These are phyloP conservation scores for Passerculus sandwichensis DNA, from an alignment of 2,797 vertebrate species.

Conservation along the genomic window DNA sequence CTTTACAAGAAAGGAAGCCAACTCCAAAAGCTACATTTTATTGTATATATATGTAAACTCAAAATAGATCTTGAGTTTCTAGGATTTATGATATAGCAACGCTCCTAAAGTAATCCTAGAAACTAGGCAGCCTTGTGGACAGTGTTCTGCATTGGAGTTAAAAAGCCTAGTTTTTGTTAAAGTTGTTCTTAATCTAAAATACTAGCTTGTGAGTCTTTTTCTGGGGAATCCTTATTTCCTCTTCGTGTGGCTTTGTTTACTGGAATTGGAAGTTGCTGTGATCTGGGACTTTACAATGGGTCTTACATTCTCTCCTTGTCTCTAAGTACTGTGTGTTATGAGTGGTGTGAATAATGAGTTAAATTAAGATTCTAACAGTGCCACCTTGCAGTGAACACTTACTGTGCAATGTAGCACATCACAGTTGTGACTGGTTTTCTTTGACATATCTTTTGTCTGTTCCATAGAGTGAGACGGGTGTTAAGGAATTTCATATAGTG, in stretches of 20 bases:
- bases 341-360: not conserved
- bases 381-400: not conserved
- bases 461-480: constrained; percentile 89
- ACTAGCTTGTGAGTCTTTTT: not conserved
- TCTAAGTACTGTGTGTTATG: not conserved
- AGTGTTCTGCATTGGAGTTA: not conserved
- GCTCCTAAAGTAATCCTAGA: not conserved
- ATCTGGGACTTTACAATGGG: not conserved
- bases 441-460: not conserved
- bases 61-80: not conserved
- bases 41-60: not conserved
- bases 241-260: not conserved
- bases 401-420: not conserved
- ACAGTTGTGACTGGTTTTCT: not conserved
- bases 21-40: not conserved
- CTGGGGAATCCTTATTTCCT: not conserved
- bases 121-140: not conserved
- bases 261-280: not conserved
- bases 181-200: not conserved
- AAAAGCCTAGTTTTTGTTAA: not conserved
- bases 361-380: not conserved
- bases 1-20: not conserved
- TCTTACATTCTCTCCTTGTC: not conserved
- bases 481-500: constrained; percentile 95
- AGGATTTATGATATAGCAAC: not conserved